phyloP scores from a whole-genome alignment of 2,888 invertebrate species.

The Eledona agricola region DNA sequence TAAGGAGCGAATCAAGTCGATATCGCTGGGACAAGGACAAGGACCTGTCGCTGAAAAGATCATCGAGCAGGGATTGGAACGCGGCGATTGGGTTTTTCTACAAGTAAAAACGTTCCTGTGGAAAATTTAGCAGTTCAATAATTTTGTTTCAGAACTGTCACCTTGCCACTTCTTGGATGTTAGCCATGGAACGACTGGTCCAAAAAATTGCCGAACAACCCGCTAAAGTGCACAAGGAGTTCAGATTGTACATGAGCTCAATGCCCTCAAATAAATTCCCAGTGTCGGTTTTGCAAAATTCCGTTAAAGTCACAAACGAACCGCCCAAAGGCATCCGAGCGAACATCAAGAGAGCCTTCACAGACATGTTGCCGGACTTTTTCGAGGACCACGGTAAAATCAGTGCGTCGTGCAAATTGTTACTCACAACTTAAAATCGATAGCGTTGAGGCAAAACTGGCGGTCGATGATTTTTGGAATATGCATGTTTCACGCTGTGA shows the following conservation, averaged over 20 bases:
- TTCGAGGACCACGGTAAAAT: conserved; percentile 83
- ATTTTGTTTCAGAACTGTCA: conserved; percentile 82
- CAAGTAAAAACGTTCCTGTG: conserved; percentile 67
- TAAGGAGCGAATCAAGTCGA: conserved; percentile 75
- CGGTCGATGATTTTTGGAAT: conserved; percentile 79
- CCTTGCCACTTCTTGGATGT: conserved; percentile 94
- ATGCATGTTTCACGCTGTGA: conserved; percentile 92
- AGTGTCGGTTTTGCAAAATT: conserved; percentile 89
- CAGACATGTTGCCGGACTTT: conserved; percentile 79
- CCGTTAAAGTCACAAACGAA: conserved; percentile 94
- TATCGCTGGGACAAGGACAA: conserved; percentile 92
- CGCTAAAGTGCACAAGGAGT: conserved; percentile 73
- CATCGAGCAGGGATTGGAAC: conserved; percentile 73
- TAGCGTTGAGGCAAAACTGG: conserved; percentile 74
- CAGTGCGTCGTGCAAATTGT: too few species aligned
- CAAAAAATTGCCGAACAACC: conserved; percentile 74
- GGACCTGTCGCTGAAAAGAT: conserved; percentile 87
- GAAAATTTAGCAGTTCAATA: conserved; percentile 4
- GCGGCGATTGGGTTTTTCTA: conserved; percentile 90
- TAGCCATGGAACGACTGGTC: conserved; percentile 80
- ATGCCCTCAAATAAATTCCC: conserved; percentile 90
- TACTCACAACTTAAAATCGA: too few species aligned
- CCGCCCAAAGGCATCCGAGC: conserved; percentile 92
- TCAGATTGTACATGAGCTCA: conserved; percentile 87
- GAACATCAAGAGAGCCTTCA: conserved; percentile 84